Evolutionary conservation across 2,113 vertebrate genomes (phyloP).

Genomic region (Pyrgilauda ruficollis): DNA sequence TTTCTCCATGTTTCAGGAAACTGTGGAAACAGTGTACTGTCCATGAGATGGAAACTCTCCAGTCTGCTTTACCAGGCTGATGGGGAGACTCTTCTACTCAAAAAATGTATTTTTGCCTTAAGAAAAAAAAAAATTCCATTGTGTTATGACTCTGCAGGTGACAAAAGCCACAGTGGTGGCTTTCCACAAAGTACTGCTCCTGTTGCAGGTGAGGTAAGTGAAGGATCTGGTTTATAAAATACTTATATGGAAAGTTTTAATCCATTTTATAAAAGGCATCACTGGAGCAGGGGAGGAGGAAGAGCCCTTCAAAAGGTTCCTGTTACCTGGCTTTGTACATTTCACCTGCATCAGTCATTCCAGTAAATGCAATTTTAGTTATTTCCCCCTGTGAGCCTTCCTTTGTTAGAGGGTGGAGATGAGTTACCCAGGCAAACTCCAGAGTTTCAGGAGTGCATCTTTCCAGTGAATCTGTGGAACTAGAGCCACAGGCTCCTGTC

Average conservation of each 20-base stretch:
- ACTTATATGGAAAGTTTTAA: not conserved
- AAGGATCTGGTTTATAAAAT: not conserved
- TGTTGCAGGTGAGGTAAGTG: not conserved
- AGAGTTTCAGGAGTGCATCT: not conserved
- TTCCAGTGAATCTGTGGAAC: not conserved
- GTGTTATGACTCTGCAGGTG: not conserved
- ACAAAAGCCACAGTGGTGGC: not conserved
- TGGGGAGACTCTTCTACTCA: not conserved
- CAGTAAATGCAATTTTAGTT: not conserved
- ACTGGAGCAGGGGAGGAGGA: not conserved
- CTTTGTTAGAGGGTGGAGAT: not conserved
- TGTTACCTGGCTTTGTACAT: not conserved
- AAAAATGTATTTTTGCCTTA: not conserved
- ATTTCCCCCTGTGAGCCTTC: not conserved
- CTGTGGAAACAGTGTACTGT: not conserved
- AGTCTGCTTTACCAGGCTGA: not conserved
- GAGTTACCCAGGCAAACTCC: accelerated
- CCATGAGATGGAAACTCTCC: not conserved
- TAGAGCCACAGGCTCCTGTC: not conserved
- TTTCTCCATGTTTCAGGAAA: not conserved
- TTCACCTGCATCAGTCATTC: not conserved
- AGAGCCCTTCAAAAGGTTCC: not conserved
- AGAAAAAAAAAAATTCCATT: not conserved
- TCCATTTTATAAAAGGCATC: not conserved
- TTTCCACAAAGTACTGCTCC: not conserved